A percentile compares a stretch with the other conserved stretches of the same genome.
phyloP scores from a whole-genome alignment of 2,797 vertebrate genomes.

The Geotrypetes seraphini region DNA sequence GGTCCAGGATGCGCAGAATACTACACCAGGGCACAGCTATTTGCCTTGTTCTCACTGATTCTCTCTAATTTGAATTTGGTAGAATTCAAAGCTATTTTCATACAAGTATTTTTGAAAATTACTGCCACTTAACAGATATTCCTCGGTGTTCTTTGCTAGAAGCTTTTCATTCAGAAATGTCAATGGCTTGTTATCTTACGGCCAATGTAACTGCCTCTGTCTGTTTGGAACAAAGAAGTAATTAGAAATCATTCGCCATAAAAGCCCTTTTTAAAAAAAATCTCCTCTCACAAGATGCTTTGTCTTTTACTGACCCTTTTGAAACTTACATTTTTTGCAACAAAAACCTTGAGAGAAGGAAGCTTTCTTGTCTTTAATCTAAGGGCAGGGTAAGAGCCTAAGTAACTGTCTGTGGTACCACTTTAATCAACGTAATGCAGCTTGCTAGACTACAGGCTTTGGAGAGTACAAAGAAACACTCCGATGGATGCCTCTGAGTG shows the following conservation, averaged over 20 bases:
- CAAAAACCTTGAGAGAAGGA: constrained; percentile 59
- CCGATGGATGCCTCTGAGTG: constrained; percentile 63
- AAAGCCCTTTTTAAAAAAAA: constrained; percentile 76
- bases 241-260: constrained; percentile 96
- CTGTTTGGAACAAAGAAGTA: constrained; percentile 83
- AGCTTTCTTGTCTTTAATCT: constrained; percentile 85
- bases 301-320: constrained; percentile 86
- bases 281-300: constrained; percentile 72
- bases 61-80: constrained; percentile 29
- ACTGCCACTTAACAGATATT: constrained; percentile 53
- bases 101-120: constrained; percentile 68
- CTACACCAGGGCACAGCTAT: constrained; percentile 10
- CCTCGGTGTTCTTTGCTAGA: constrained; percentile 41
- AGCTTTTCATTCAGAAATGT: constrained; percentile 71
- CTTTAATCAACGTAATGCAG: constrained; percentile 99
- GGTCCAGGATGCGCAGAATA: constrained; percentile 1
- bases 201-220: constrained; percentile 67
- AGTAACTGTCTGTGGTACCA: constrained; percentile 59
- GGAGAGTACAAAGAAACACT: constrained; percentile 79
- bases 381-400: constrained; percentile 70
- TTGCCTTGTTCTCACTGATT: constrained; percentile 1
- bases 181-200: constrained; percentile 56
- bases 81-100: constrained; percentile 41
- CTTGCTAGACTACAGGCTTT: constrained; percentile 63
- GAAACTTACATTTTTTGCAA: constrained; percentile 72